Percentiles rank a stretch among this genome's conserved stretches.
Conservation (phyloP, 2,797 vertebrate species). For the Simalia tracyae region DNA sequence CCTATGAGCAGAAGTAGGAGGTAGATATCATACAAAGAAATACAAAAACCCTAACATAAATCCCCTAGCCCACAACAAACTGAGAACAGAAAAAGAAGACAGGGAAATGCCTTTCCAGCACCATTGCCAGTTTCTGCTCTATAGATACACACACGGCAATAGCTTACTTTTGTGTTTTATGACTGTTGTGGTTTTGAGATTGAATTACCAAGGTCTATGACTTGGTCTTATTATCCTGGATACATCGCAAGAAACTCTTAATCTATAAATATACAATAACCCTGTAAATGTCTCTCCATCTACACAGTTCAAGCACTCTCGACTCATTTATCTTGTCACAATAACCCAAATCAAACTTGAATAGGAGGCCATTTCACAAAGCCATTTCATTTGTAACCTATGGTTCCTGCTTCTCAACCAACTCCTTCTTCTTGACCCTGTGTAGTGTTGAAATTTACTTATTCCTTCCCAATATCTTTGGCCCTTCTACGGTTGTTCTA, state of each 20-base stretch:
- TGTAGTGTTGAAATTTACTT: not conserved
- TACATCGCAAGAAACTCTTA: not conserved
- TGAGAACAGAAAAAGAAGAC: not conserved
- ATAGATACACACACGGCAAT: not conserved
- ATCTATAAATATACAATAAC: not conserved
- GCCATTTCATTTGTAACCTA: not conserved
- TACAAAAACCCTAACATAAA: not conserved
- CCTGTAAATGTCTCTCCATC: not conserved
- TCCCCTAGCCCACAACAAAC: not conserved
- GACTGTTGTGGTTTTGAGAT: not conserved
- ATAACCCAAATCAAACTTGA: not conserved
- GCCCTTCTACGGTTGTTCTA: not conserved
- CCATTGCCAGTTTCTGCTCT: rapidly evolving
- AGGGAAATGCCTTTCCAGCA: not conserved
- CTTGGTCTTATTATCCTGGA: not conserved
- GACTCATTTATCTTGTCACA: not conserved
- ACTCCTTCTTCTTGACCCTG: too few species aligned
- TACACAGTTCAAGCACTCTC: not conserved
- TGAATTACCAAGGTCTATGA: not conserved
- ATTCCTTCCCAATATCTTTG: not conserved
- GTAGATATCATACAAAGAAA: not conserved
- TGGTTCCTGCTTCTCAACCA: not conserved
- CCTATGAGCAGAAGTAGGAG: not conserved
- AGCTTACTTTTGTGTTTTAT: rapidly evolving
- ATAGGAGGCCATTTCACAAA: not conserved